phyloP scores from a whole-genome alignment of 2,888 invertebrate genomes.

The Amiota communis region DNA sequence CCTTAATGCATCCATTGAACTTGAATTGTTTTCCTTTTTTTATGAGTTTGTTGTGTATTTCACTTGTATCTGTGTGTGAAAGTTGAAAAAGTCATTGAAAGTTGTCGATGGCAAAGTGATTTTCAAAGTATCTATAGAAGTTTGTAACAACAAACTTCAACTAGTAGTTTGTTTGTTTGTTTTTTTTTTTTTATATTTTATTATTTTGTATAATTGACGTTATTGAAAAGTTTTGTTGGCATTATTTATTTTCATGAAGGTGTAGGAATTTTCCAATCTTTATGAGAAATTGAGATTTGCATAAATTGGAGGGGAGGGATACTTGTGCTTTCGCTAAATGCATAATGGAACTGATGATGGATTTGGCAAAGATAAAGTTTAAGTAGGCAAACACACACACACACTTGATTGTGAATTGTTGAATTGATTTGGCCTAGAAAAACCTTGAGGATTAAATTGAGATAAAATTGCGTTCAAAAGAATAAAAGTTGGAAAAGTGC shows the following conservation, averaged over 20 bases:
- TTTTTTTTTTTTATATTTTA: neutral
- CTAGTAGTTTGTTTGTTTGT: neutral
- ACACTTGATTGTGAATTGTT: neutral
- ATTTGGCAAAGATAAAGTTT: no score
- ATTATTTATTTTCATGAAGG: neutral
- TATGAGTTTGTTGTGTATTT: constrained; percentile 19
- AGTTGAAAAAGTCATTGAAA: constrained; percentile 54
- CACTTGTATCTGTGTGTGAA: constrained; percentile 4
- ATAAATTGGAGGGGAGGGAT: neutral
- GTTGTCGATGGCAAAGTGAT: constrained; percentile 40
- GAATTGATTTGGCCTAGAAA: neutral
- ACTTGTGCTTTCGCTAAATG: neutral
- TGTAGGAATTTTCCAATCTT: neutral
- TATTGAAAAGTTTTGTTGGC: neutral
- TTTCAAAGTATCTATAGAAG: constrained; percentile 20
- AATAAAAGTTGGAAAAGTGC: no score
- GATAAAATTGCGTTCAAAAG: neutral
- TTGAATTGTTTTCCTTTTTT: constrained; percentile 47
- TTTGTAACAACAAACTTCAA: neutral
- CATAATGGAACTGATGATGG: no score
- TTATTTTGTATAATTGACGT: constrained; percentile 13
- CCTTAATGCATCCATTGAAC: constrained; percentile 48
- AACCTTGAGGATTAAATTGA: neutral
- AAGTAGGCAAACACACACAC: no score
- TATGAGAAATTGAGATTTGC: neutral